These are phyloP conservation scores for Phenganax subtilis DNA, from an alignment of 92 coral and sea anemone genomes.

Conservation along the genomic window DNA sequence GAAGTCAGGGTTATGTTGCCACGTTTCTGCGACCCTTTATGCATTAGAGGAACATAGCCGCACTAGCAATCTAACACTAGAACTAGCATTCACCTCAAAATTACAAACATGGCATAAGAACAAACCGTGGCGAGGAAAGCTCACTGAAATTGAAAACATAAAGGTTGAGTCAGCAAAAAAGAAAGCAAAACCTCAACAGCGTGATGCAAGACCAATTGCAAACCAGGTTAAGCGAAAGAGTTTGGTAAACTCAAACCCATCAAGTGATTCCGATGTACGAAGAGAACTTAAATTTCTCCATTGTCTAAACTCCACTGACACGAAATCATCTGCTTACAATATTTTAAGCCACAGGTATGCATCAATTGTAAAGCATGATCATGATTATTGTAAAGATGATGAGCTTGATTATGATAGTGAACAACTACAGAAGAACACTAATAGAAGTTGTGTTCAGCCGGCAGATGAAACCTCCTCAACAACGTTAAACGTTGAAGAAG, in stretches of 20 bases:
- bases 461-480: constrained; percentile 1
- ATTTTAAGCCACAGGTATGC: constrained; percentile 33
- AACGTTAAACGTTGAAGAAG: constrained; percentile 26
- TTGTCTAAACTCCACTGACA: constrained; percentile 20
- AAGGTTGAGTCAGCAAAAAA: constrained; percentile 19
- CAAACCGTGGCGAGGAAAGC: constrained; percentile 21
- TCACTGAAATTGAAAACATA: not conserved
- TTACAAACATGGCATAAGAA: constrained; percentile 28
- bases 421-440: constrained; percentile 16
- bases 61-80: constrained; percentile 9
- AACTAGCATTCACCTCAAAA: constrained; percentile 13
- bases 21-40: constrained; percentile 12
- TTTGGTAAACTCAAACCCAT: not conserved
- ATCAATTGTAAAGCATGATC: constrained; percentile 33
- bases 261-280: constrained; percentile 19
- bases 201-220: not conserved
- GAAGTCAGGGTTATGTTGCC: constrained; percentile 8
- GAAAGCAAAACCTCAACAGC: not conserved
- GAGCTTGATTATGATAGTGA: constrained; percentile 26
- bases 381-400: constrained; percentile 19
- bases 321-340: constrained; percentile 15
- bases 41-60: constrained; percentile 25
- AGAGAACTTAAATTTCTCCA: constrained; percentile 33
- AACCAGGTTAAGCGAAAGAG: not conserved
- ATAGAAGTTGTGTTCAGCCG: constrained; percentile 1